phyloP scores from a whole-genome alignment of 2,113 vertebrate genomes.

The Sisor rabdophorus region DNA sequence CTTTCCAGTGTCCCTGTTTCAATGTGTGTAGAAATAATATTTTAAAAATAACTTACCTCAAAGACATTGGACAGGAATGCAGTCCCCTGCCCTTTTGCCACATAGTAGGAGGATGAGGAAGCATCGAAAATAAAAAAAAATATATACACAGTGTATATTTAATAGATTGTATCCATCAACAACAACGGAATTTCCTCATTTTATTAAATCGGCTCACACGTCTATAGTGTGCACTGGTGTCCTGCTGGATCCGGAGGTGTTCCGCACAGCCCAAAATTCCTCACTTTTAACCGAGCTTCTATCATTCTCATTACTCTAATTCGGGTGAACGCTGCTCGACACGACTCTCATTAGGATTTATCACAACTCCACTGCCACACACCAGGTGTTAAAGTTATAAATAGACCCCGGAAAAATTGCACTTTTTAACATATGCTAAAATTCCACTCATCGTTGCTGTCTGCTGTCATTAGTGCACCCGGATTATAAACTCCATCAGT shows the following conservation, averaged over 20 bases:
- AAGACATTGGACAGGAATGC: neutral
- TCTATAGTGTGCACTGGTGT: neutral
- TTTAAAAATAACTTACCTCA: neutral
- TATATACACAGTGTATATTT: neutral
- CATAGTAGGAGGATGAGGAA: neutral
- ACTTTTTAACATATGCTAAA: neutral
- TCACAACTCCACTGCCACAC: neutral
- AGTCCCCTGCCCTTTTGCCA: neutral
- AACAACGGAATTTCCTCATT: neutral
- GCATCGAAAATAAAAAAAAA: neutral
- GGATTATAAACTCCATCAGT: neutral
- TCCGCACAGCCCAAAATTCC: neutral
- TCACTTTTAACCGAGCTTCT: neutral
- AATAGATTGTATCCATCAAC: neutral
- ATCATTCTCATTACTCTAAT: neutral
- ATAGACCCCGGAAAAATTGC: neutral
- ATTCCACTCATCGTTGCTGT: neutral
- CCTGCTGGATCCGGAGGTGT: neutral
- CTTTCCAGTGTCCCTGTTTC: too few species aligned
- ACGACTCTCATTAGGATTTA: constrained; percentile 1
- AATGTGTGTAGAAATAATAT: neutral
- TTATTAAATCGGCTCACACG: too few species aligned
- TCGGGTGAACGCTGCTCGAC: neutral
- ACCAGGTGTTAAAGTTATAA: constrained; percentile 18
- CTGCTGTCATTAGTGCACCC: neutral